Evolutionary conservation across 2,888 invertebrate genomes (phyloP).

Genomic region (Ypsolopha sequella): DNA sequence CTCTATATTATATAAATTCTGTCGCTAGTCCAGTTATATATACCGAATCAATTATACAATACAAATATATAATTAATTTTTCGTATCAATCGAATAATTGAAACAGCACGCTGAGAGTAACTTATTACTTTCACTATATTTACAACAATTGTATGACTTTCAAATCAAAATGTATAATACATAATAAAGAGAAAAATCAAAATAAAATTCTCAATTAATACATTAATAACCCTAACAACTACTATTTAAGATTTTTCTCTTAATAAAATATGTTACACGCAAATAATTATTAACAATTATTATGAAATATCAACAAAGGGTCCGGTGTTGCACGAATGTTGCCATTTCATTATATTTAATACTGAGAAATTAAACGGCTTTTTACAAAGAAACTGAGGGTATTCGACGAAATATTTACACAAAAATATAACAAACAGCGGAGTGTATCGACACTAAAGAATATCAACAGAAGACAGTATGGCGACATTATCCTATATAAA

Average conservation of each 20-base stretch:
- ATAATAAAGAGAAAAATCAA: slow-evolving; percentile 67
- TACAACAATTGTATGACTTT: slow-evolving; percentile 64
- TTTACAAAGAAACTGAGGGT: slow-evolving; percentile 33
- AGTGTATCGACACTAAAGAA: no score
- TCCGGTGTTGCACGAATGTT: slow-evolving; percentile 21
- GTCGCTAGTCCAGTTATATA: slow-evolving; percentile 32
- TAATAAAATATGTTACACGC: slow-evolving; percentile 68
- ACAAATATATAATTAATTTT: slow-evolving; percentile 58
- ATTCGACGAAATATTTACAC: slow-evolving; percentile 55
- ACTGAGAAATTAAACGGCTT: slow-evolving; percentile 45
- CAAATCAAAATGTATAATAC: slow-evolving; percentile 59
- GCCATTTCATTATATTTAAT: slow-evolving; percentile 29
- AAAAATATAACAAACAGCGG: slow-evolving; percentile 14
- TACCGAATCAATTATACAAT: slow-evolving; percentile 31
- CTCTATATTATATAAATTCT: slow-evolving; percentile 34
- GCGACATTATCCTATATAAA: slow-evolving; percentile 52
- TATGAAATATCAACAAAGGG: slow-evolving; percentile 48
- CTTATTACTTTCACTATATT: slow-evolving; percentile 54
- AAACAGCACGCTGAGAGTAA: slow-evolving; percentile 40
- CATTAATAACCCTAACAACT: slow-evolving; percentile 64
- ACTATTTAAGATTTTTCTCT: slow-evolving; percentile 67
- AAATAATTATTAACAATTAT: slow-evolving; percentile 57
- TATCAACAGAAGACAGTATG: neutral
- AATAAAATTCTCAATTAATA: slow-evolving; percentile 69
- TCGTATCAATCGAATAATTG: slow-evolving; percentile 22